Evolutionary conservation across 2,888 invertebrate genomes (phyloP).

Genomic region (Mythimna vitellina): DNA sequence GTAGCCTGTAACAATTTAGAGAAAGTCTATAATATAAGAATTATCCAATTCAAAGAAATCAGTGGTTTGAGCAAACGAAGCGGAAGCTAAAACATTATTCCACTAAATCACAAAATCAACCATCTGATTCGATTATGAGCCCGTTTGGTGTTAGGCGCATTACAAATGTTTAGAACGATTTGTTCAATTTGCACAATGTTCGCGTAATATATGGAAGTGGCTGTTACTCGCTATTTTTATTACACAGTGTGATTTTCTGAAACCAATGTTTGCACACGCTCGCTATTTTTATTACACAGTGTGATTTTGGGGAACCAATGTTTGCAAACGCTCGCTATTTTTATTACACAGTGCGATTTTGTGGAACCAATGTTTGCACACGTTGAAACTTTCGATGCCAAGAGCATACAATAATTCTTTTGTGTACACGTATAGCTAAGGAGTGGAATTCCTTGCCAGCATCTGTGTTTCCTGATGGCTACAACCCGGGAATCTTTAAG

Average conservation of each 20-base stretch:
- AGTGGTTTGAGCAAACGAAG: not conserved
- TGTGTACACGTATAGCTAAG: no score
- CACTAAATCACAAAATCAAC: constrained; percentile 32
- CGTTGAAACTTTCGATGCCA: no score
- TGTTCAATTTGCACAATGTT: constrained; percentile 25
- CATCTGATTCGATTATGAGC: constrained; percentile 22
- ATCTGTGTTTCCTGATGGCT: no score
- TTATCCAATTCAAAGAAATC: not conserved
- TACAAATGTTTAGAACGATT: constrained; percentile 5
- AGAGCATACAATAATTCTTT: no score
- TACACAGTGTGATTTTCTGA: no score
- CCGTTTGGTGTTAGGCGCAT: not conserved
- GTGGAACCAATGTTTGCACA: no score
- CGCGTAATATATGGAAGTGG: constrained; percentile 31
- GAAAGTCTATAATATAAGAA: not conserved
- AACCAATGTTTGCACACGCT: not conserved
- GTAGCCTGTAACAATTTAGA: not conserved
- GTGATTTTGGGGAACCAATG: no score
- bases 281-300: not conserved
- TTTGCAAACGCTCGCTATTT: not conserved
- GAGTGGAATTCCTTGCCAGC: no score
- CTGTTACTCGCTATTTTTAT: not conserved
- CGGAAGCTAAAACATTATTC: constrained; percentile 11
- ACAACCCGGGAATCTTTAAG: no score
- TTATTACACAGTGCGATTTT: not conserved